phyloP scores from a whole-genome alignment of 2,797 vertebrate genomes.

The Falco columbarius region DNA sequence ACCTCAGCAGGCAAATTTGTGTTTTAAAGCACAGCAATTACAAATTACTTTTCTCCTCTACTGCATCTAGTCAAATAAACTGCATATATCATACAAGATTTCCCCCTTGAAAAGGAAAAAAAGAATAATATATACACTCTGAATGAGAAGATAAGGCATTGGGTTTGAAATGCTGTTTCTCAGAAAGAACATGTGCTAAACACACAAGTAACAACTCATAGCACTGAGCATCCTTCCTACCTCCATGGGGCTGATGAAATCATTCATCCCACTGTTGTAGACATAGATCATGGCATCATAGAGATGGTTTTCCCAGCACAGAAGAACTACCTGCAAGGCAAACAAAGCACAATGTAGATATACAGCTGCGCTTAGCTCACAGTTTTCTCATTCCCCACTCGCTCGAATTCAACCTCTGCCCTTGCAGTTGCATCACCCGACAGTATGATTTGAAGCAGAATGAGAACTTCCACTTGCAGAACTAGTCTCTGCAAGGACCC shows the following conservation, averaged over 20 bases:
- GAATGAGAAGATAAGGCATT: not conserved
- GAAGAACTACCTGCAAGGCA: constrained; percentile 86
- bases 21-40: not conserved
- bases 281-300: constrained; percentile 97
- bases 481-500: not conserved
- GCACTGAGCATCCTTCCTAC: constrained; percentile 68
- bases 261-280: constrained; percentile 96
- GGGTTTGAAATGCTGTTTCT: not conserved
- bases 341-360: not conserved
- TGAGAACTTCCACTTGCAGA: not conserved
- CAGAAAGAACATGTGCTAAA: not conserved
- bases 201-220: not conserved
- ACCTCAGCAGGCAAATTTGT: not conserved
- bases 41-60: not conserved
- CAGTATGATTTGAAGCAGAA: not conserved
- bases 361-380: not conserved
- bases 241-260: constrained; percentile 97
- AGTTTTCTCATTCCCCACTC: not conserved
- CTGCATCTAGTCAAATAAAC: not conserved
- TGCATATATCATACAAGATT: not conserved
- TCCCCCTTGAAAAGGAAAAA: not conserved
- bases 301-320: constrained; percentile 94
- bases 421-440: not conserved
- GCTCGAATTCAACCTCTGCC: not conserved
- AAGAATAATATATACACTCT: not conserved